Base-by-base conservation (phyloP, 2,797 vertebrate species). In the Cichlasoma orientale region DNA sequence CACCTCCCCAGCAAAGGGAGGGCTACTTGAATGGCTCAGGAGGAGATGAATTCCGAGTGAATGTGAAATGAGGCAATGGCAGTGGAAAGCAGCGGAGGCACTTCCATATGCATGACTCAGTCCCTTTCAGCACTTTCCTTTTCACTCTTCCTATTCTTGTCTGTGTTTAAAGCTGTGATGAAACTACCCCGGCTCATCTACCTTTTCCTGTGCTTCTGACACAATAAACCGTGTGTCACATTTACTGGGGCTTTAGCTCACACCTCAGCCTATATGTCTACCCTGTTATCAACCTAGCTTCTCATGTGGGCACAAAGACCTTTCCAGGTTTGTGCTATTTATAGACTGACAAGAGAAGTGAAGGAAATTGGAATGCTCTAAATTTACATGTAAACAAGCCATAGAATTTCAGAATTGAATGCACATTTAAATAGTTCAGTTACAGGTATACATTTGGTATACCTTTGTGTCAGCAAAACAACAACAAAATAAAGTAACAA, bases 51-150 rank as follows among this genome's bases (percentile, higher is more conserved):
- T 89, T 86, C 83, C 18, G 66, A 69, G 78, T 77, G 89, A 92
- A 93, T 93, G 78, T 88, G 86, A 89, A 93, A 92, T 85, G 90
- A 91, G 89, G 68, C 27, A 23, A 68, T 57, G 76, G 80, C 74
- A 52, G 56, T 31, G 74, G 78, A 82, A 88, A 78, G 84, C 83
- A 88, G 82, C 25, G 19, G 70, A 87, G 83, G 59, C 8, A 25
- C 73, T 83, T 88, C 83, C 90, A 83, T 89, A 89, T 93, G 90
- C 83, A 92, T 90, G 87, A 84, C 88, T 82, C 11, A 1, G 59
- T 72, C 75, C 75, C 70, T 80, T 91, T 89, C 84, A 89, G 55
- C 70, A 21, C 68, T 84, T 82, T 54, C 57, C 58, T 74, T 88
- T 87, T 88, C 74, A 79, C 59, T 85, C 74, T 53, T 82, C 68